Conservation (phyloP, 2,888 invertebrate species). For the Parascotia fuliginaria region DNA sequence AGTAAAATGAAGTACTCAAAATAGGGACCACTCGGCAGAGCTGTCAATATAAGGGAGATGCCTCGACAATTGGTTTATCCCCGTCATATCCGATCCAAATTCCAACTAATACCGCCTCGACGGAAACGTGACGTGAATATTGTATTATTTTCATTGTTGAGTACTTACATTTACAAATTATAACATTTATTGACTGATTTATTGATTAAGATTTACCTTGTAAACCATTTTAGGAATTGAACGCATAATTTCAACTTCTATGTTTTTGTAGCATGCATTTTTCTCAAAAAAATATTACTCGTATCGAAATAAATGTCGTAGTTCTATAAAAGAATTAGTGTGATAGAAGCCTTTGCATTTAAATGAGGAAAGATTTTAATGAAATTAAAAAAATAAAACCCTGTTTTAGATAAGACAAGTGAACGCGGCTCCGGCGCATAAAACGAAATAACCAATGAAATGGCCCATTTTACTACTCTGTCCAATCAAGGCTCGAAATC, state of each 20-base stretch:
- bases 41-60: slow-evolving; percentile 50
- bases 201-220: slow-evolving; percentile 1
- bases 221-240: too few relatives aligned
- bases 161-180: slow-evolving; percentile 1
- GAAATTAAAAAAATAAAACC: slow-evolving; percentile 2
- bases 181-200: slow-evolving; percentile 11
- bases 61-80: slow-evolving; percentile 55
- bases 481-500: slow-evolving; percentile 26
- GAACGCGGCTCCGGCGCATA: slow-evolving; percentile 17
- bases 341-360: too few relatives aligned
- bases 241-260: too few relatives aligned
- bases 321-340: too few relatives aligned
- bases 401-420: slow-evolving; percentile 14
- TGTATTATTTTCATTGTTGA: neutral
- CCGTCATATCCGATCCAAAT: slow-evolving; percentile 51
- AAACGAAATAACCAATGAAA: slow-evolving; percentile 27
- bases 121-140: slow-evolving; percentile 57
- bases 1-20: slow-evolving; percentile 34
- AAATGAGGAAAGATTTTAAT: neutral
- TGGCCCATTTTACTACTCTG: slow-evolving; percentile 25
- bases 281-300: too few relatives aligned
- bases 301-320: too few relatives aligned
- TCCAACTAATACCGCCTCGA: slow-evolving; percentile 51
- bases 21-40: slow-evolving; percentile 33
- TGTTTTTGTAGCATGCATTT: too few relatives aligned